phyloP scores from a whole-genome alignment of 2,797 vertebrate genomes.

The Crypturellus tataupa region DNA sequence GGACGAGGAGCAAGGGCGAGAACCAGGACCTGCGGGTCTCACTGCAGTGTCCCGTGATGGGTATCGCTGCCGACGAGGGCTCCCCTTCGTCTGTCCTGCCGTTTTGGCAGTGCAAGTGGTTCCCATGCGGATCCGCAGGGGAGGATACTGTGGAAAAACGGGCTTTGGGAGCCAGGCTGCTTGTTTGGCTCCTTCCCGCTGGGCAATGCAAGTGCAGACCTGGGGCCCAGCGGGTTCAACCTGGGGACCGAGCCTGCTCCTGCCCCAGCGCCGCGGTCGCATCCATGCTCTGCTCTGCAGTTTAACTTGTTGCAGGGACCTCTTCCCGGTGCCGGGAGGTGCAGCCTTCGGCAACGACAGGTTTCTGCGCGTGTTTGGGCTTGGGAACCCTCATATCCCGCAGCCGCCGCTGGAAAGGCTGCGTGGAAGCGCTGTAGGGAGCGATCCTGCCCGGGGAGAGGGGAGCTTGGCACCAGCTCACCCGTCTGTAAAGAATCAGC shows the following conservation, averaged over 20 bases:
- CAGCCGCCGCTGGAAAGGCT: not conserved
- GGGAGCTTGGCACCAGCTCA: not conserved
- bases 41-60: constrained; percentile 3
- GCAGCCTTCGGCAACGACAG: not conserved
- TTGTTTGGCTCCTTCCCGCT: constrained; percentile 18
- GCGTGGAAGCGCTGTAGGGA: constrained; percentile 21
- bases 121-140: constrained; percentile 8
- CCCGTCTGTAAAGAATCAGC: constrained; percentile 65
- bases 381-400: not conserved
- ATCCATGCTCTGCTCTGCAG: accelerated
- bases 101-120: not conserved
- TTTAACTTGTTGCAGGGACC: not conserved
- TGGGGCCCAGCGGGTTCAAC: not conserved
- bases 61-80: constrained; percentile 37
- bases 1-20: not conserved
- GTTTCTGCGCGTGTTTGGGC: not conserved
- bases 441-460: not conserved
- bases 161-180: constrained; percentile 28
- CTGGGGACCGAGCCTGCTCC: not conserved
- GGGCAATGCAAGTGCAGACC: not conserved
- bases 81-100: constrained; percentile 55
- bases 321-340: not conserved
- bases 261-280: accelerated
- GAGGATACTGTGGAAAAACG: constrained; percentile 34
- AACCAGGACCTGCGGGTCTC: not conserved